Evolutionary conservation across 2,113 vertebrate genomes (phyloP), one percentile per base, ranked within the genome.

Genomic region (Capra hircus): DNA sequence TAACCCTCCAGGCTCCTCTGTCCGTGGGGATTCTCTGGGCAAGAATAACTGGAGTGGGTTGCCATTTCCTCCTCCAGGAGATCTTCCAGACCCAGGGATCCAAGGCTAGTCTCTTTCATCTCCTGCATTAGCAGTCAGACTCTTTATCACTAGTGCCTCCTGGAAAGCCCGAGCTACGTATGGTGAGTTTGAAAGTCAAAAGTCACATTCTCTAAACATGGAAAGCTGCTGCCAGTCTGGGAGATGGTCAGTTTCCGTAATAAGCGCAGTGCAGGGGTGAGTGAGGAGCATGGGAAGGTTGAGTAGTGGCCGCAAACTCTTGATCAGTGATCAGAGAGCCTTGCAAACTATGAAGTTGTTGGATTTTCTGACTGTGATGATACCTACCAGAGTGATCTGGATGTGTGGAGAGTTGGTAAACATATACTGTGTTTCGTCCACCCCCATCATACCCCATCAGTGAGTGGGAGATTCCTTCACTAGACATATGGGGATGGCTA

Each of bases 261-360:
- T 48, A 13, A 23, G 14, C 14, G 6, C 2, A 33, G 10, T 11
- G 12, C 27, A 43, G 27, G 10, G 19, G 15, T 50, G 30, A 6
- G 17, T 43, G 21, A 30, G 6, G 17, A 7, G 2, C 4, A 1
- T 28, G 13, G 12, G 67, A 77, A 48, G 50, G 59, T 0, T 28
- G 11, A 12, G 1, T 9, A 27, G 6, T 33, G 36, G 9, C 6
- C 15, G 45, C 21, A 48, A 7, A 10, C 14, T n/a, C 33, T 59
- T 28, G 23, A 48, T 60, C 28, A 7, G 17, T 40, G 28, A 28
- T 40, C 43, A 12, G 21, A 71, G 11, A 67, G 36, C 25, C 71
- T 55, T 40, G n/a, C 9, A 13, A 28, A 10, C 25, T 8, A 17
- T 57, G 36, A 23, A 9, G 17, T 12, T 55, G 21, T 21, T 40